Evolutionary conservation across 1,140 invertebrate genomes (phyloP).

Genomic region (Leptinotarsa defecta): DNA sequence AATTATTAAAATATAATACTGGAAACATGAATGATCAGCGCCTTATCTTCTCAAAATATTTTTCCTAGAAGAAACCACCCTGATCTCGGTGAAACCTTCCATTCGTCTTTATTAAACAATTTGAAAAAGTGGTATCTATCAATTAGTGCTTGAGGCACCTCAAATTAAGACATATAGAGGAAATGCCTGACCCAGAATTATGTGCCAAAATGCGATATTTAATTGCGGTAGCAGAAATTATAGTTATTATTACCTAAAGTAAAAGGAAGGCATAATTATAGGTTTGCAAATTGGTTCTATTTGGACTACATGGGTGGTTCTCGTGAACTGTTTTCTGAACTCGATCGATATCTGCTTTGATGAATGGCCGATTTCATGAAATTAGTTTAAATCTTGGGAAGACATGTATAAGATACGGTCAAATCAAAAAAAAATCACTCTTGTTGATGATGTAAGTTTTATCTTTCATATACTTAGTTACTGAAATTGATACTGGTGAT

Average conservation of each 20-base stretch:
- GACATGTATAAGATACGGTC: too few relatives aligned
- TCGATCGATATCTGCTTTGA: background rate
- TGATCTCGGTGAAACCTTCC: background rate
- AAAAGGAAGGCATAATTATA: slow-evolving; percentile 16
- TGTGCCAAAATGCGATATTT: slow-evolving; percentile 25
- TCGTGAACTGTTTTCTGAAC: background rate
- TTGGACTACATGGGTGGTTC: slow-evolving; percentile 21
- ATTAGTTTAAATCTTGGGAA: too few relatives aligned
- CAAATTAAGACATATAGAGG: slow-evolving; percentile 11
- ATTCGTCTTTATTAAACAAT: background rate
- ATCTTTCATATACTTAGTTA: background rate
- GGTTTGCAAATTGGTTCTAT: slow-evolving; percentile 10
- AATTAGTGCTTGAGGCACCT: background rate
- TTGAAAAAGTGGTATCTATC: background rate
- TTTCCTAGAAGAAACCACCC: too few relatives aligned
- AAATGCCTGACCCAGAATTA: slow-evolving; percentile 16
- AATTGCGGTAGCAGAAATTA: slow-evolving; percentile 22
- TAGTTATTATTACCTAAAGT: slow-evolving; percentile 16
- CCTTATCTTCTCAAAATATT: too few relatives aligned
- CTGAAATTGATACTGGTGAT: background rate
- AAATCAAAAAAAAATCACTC: too few relatives aligned
- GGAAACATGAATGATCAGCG: too few relatives aligned
- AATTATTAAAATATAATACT: too few relatives aligned
- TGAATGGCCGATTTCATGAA: too few relatives aligned
- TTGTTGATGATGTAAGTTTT: too few relatives aligned